phyloP scores from a whole-genome alignment of 1,140 invertebrate species.

The Pogonomyrmex californicus region DNA sequence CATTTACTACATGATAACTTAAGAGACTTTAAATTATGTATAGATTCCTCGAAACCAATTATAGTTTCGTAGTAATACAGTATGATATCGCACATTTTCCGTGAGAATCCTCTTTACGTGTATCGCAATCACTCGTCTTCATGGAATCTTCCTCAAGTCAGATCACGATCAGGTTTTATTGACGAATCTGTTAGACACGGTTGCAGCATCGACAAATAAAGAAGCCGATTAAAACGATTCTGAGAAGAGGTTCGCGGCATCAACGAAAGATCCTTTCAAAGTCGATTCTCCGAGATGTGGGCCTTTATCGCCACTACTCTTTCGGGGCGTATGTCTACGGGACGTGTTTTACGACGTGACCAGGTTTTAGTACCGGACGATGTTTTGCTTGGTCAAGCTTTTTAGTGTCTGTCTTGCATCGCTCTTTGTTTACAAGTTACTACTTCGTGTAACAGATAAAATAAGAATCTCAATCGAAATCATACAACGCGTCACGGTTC shows the following conservation, averaged over 20 bases:
- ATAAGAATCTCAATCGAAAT: conserved; percentile 32
- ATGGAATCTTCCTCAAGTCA: not conserved
- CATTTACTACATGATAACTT: no score
- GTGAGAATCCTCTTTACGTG: not conserved
- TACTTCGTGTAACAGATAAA: not conserved
- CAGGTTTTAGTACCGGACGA: conserved; percentile 67
- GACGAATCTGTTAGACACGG: conserved; percentile 23
- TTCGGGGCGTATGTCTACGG: conserved; percentile 53
- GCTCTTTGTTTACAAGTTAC: conserved; percentile 63
- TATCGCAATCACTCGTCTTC: not conserved
- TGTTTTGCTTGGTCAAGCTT: conserved; percentile 65
- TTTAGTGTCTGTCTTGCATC: conserved; percentile 44
- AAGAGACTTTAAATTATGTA: no score
- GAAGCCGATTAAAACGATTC: conserved; percentile 50
- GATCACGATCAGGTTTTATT: conserved; percentile 38
- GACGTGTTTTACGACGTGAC: conserved; percentile 68
- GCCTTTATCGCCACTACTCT: conserved; percentile 67
- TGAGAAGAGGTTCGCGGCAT: not conserved
- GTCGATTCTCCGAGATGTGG: conserved; percentile 43
- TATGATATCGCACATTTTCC: not conserved
- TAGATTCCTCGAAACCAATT: not conserved
- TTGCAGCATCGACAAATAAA: conserved; percentile 34
- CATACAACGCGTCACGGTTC: not conserved
- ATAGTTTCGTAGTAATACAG: not conserved
- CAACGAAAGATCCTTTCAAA: conserved; percentile 50